Conservation (phyloP, 2,113 vertebrate species). For the Jacana jacana region DNA sequence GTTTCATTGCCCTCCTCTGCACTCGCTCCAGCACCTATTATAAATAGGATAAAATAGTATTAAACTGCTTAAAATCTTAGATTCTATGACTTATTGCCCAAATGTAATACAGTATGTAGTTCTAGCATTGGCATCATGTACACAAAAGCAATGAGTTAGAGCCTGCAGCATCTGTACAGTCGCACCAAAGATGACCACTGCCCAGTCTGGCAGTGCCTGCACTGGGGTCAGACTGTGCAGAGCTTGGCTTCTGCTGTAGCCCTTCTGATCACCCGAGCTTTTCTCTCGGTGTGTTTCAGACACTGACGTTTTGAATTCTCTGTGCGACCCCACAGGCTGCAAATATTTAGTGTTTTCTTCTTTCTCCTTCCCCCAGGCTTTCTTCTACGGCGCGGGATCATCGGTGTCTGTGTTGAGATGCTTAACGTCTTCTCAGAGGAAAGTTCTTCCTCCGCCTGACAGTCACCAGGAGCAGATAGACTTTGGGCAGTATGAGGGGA, state of each 20-base stretch:
- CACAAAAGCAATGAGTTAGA: not conserved
- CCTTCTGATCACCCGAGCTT: rapidly evolving
- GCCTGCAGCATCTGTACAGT: not conserved
- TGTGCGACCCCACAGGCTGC: not conserved
- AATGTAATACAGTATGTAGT: not conserved
- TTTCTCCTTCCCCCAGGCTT: constrained; percentile 33
- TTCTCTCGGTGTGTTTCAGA: not conserved
- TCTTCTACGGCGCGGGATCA: constrained; percentile 74
- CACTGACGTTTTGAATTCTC: not conserved
- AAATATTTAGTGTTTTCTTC: not conserved
- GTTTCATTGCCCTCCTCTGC: no score
- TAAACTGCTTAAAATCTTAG: not conserved
- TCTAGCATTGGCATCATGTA: not conserved
- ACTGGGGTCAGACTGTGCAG: not conserved
- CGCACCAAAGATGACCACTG: not conserved
- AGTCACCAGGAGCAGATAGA: not conserved
- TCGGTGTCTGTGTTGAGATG: constrained; percentile 55
- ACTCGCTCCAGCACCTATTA: no score
- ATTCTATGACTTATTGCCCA: not conserved
- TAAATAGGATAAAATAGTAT: no score
- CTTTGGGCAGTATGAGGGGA: not conserved
- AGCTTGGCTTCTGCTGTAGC: not conserved
- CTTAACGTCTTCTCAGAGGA: constrained; percentile 32
- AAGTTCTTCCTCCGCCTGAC: not conserved
- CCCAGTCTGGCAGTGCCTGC: not conserved